These are phyloP conservation scores for Pristionchus arcanus DNA, from an alignment of 2,888 invertebrate genomes.

Conservation along the genomic window DNA sequence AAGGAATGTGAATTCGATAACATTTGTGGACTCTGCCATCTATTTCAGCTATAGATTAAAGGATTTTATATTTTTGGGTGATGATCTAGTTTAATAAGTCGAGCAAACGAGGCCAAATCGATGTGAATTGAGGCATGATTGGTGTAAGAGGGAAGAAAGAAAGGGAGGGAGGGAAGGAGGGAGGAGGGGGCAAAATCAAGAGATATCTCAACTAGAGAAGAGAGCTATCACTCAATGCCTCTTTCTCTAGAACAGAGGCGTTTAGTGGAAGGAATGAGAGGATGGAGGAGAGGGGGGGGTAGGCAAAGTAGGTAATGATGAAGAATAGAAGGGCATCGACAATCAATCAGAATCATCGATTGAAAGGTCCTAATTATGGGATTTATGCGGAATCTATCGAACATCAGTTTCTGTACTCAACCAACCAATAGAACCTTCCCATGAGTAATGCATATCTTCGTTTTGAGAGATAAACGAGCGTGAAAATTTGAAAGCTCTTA, in stretches of 20 bases:
- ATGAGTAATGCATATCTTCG: too few relatives aligned
- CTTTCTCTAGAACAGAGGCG: constrained; percentile 2
- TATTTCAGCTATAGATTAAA: neutral
- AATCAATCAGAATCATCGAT: neutral
- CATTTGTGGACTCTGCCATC: neutral
- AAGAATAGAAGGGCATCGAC: neutral
- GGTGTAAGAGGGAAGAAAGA: constrained; percentile 27
- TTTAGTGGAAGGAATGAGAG: neutral
- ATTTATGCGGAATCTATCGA: neutral
- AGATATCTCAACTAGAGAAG: constrained; percentile 39
- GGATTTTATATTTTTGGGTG: neutral
- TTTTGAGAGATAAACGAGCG: too few relatives aligned
- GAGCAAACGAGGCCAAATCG: neutral
- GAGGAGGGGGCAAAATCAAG: neutral
- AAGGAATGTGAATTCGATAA: too few relatives aligned
- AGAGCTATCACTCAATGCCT: constrained; percentile 33
- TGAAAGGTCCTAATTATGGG: neutral
- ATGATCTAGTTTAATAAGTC: neutral
- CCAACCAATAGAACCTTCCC: too few relatives aligned
- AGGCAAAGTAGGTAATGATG: neutral
- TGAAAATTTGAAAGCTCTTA: too few relatives aligned
- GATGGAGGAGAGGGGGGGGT: neutral
- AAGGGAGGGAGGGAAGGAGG: neutral
- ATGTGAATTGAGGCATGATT: constrained; percentile 26
- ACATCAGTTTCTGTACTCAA: neutral